Percentiles rank a stretch among this genome's conserved stretches.
Conservation (phyloP, 2,113 vertebrate species). For the Tylochromis polylepis region DNA sequence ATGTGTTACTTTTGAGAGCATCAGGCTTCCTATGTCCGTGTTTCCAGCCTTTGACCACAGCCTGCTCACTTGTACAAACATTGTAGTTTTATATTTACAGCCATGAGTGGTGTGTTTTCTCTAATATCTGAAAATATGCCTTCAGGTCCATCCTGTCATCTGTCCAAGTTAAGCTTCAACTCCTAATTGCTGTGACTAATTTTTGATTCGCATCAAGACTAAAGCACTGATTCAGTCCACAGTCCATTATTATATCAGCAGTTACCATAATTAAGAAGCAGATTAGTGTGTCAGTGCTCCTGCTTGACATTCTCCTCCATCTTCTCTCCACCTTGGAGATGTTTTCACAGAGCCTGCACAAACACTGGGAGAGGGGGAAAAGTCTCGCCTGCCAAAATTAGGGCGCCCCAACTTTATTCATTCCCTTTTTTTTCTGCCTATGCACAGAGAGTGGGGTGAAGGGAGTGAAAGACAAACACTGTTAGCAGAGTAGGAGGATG, state of each 20-base stretch:
- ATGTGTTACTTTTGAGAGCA: background rate
- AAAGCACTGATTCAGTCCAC: background rate
- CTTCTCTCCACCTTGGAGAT: conserved; percentile 40
- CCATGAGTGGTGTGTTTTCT: background rate
- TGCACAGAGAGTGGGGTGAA: background rate
- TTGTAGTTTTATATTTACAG: background rate
- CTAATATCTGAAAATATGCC: background rate
- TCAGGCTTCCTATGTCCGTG: background rate
- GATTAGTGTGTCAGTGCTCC: conserved; percentile 5
- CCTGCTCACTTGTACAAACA: background rate
- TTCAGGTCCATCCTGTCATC: background rate
- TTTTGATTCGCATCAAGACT: background rate
- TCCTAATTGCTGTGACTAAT: background rate
- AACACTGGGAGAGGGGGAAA: conserved; percentile 64
- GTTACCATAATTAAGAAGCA: conserved; percentile 52
- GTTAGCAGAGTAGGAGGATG: conserved; percentile 36
- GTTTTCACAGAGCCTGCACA: conserved; percentile 79
- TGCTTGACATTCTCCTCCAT: conserved; percentile 27
- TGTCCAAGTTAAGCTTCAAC: background rate
- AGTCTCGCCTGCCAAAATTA: conserved; percentile 45
- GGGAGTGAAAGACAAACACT: conserved; percentile 59
- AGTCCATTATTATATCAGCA: conserved; percentile 1
- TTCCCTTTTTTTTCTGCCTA: conserved; percentile 1
- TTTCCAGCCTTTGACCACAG: background rate
- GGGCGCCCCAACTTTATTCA: conserved; percentile 41